Percentiles rank a stretch among this genome's conserved stretches.
Conservation (phyloP, 2,797 vertebrate genomes). For the Macroramphosus scolopax region DNA sequence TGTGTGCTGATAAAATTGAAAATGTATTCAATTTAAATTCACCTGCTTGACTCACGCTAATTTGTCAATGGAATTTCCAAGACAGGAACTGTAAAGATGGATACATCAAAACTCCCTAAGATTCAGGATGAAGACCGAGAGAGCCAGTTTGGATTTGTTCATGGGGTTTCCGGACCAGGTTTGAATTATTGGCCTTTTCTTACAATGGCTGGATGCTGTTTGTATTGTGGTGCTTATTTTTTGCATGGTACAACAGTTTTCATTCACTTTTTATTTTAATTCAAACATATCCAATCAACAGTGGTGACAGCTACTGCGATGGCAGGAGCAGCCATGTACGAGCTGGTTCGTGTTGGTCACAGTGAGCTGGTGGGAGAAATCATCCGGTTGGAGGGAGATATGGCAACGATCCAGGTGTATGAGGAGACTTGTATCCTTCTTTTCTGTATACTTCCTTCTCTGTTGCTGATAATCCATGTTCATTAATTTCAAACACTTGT, state of each 20-base stretch:
- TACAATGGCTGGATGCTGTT: neutral
- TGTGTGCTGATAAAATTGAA: too few relatives aligned
- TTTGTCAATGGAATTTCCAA: constrained; percentile 14
- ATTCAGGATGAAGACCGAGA: constrained; percentile 90
- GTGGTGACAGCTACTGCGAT: constrained; percentile 95
- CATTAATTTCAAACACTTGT: neutral
- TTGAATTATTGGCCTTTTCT: constrained; percentile 22
- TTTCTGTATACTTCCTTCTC: neutral
- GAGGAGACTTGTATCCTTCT: constrained; percentile 99
- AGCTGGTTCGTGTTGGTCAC: constrained; percentile 96
- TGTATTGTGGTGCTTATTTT: too few relatives aligned
- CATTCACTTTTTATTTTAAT: neutral
- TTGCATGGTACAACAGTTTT: too few relatives aligned
- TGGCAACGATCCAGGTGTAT: constrained; percentile 98
- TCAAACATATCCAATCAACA: constrained; percentile 46
- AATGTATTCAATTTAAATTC: neutral
- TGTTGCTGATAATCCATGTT: neutral
- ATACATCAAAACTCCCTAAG: constrained; percentile 89
- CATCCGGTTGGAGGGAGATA: constrained; percentile 95
- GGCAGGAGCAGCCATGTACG: constrained; percentile 98
- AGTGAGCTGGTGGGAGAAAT: constrained; percentile 97
- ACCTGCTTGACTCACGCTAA: neutral
- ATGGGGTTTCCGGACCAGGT: constrained; percentile 95
- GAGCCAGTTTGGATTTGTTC: constrained; percentile 87
- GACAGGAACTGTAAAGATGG: constrained; percentile 74